Evolutionary conservation across 2,888 invertebrate genomes (phyloP).

Genomic region (Octonoba sinensis): DNA sequence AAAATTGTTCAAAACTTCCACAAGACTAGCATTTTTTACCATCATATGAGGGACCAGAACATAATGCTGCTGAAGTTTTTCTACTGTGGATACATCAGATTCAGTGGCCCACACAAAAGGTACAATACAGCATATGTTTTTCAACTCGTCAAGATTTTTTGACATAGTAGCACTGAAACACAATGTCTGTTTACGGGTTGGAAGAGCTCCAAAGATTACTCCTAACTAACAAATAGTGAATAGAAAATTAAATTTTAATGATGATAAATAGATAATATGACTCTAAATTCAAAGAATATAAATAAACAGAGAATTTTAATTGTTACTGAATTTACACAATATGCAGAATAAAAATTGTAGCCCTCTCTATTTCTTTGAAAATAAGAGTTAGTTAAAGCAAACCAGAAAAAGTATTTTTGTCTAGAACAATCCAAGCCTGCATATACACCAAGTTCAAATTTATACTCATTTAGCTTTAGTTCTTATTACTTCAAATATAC

Average conservation of each 20-base stretch:
- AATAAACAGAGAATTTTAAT: background rate
- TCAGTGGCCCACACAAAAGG: conserved; percentile 78
- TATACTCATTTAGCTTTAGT: no score
- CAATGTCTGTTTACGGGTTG: conserved; percentile 85
- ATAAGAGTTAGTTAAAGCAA: background rate
- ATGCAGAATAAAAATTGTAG: no score
- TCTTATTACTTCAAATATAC: no score
- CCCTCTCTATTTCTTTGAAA: background rate
- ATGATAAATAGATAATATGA: background rate
- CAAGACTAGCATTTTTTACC: conserved; percentile 88
- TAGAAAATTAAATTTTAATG: background rate
- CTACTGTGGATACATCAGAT: conserved; percentile 84
- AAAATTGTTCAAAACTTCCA: conserved; percentile 84
- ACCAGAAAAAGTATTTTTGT: no score
- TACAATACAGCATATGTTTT: conserved; percentile 72
- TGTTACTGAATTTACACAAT: no score
- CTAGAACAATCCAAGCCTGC: no score
- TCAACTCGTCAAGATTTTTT: conserved; percentile 81
- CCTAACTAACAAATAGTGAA: conserved; percentile 74
- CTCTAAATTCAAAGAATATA: background rate
- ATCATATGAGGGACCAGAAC: conserved; percentile 91
- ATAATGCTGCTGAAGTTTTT: conserved; percentile 90
- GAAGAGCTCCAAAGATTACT: conserved; percentile 82
- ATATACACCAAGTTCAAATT: no score
- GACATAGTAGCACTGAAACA: conserved; percentile 97